Base-by-base conservation (phyloP, 2,797 vertebrate genomes). In the Schizopygopsis malacanthus region DNA sequence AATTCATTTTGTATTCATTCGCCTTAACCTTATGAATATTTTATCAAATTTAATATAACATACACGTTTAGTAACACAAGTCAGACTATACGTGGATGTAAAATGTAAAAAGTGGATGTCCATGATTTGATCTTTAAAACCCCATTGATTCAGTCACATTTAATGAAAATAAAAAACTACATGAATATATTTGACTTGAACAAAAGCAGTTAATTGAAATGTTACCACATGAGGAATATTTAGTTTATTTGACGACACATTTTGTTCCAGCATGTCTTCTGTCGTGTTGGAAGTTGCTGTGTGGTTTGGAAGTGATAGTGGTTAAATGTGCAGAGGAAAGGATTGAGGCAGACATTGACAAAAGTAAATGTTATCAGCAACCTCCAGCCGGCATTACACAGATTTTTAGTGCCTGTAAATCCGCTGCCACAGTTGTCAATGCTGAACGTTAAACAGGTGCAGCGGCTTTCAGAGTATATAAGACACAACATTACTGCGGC, bases 291-390 rank as follows among this genome's bases (percentile, higher is more conserved):
- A 56, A 56, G 7, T 56, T 56, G 18, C 52, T 56, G 20, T 59
- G 69, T 18, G n/a, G 52, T 73, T 45, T 76, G 54, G 41, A 50
- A 41, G 20, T 63, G 54, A 25, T 11, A 45, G 41, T 76, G 71
- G 54, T 43, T 73, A n/a, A 76, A 83, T 0, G 56, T 16, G 20
- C 50, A 83, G 15, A 76, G 54, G 56, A 76, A 83, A 37, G 54
- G 82, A 39, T 83, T 83, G 13, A 75, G 54, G 39, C 70, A 83
- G 52, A n/a, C 71, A 37, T 37, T 83, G 22, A 63, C 1, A 7
- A 76, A 65, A 33, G 71, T 15, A 15, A 28, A 65, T 47, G 82
- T 37, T 50, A 33, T 37, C 54, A 83, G 45, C 33, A 65, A 15
- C 5, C 13, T 15, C 56, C 56, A 83, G 50, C 82, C 50, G 12